phyloP scores from a whole-genome alignment of 2,113 vertebrate species.

The Hyperoodon ampullatus region DNA sequence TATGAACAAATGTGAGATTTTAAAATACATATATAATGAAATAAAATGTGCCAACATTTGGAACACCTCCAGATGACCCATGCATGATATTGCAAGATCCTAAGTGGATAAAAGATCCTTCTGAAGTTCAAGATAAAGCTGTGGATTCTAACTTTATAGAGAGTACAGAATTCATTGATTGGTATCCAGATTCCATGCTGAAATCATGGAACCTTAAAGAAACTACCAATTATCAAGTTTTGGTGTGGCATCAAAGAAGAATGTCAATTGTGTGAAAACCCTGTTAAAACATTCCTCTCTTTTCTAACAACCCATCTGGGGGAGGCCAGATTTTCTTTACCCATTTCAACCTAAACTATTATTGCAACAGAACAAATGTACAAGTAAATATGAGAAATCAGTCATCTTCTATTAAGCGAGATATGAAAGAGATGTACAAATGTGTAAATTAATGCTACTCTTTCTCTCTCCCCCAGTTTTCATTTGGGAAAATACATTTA shows the following conservation, averaged over 20 bases:
- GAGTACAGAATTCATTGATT: background rate
- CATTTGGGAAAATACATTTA: background rate
- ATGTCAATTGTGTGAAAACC: background rate
- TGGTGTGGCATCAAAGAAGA: background rate
- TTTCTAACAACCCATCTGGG: accelerated
- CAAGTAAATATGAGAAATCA: background rate
- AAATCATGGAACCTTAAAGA: no score
- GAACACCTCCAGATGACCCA: background rate
- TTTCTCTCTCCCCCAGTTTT: no score
- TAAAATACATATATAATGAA: background rate
- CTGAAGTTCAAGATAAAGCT: background rate
- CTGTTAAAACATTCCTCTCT: background rate
- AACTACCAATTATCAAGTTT: background rate
- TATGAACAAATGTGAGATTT: background rate
- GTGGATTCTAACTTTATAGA: accelerated
- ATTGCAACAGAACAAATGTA: accelerated
- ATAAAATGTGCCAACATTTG: no score
- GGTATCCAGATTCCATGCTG: background rate
- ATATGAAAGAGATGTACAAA: background rate
- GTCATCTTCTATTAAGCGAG: background rate
- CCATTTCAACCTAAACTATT: background rate
- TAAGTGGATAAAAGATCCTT: background rate
- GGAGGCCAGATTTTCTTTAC: background rate
- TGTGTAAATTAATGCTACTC: accelerated
- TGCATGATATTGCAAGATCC: no score